Percentiles rank a stretch among this genome's conserved stretches.
These are phyloP conservation scores for Chesias legatella DNA, from an alignment of 2,888 invertebrate species.

Conservation along the genomic window DNA sequence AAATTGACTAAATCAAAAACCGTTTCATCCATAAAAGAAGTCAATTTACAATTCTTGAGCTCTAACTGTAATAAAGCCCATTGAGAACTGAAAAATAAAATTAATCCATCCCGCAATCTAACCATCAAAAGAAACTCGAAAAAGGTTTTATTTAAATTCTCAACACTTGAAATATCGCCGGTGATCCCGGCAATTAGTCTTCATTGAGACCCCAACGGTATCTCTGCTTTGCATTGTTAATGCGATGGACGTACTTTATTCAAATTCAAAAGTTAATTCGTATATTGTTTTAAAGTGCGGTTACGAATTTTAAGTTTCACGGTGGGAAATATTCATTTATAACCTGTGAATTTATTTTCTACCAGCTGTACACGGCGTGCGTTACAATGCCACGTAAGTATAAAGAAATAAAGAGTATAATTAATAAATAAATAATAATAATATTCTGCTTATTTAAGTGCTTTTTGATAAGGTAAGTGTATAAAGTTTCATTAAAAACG, in stretches of 20 bases:
- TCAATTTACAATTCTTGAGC: conserved; percentile 2
- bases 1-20: too few relatives aligned
- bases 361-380: too few relatives aligned
- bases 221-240: conserved; percentile 42
- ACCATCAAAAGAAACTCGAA: conserved; percentile 1
- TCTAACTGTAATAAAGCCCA: not conserved
- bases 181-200: conserved; percentile 44
- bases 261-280: conserved; percentile 9
- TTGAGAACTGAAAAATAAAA: not conserved
- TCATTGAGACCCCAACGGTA: conserved; percentile 33
- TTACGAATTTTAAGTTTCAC: not conserved
- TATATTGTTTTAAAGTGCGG: conserved; percentile 11
- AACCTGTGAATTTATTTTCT: too few relatives aligned
- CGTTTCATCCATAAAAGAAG: not conserved
- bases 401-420: too few relatives aligned
- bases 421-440: too few relatives aligned
- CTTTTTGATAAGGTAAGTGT: too few relatives aligned
- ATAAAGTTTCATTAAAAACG: too few relatives aligned
- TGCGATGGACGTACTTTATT: conserved; percentile 17
- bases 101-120: conserved; percentile 1
- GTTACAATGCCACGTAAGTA: too few relatives aligned
- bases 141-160: conserved; percentile 16
- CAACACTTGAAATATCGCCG: conserved; percentile 15
- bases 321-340: not conserved
- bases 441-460: too few relatives aligned